Evolutionary conservation across 2,888 invertebrate species (phyloP).

Genomic region (Steromphala cineraria): DNA sequence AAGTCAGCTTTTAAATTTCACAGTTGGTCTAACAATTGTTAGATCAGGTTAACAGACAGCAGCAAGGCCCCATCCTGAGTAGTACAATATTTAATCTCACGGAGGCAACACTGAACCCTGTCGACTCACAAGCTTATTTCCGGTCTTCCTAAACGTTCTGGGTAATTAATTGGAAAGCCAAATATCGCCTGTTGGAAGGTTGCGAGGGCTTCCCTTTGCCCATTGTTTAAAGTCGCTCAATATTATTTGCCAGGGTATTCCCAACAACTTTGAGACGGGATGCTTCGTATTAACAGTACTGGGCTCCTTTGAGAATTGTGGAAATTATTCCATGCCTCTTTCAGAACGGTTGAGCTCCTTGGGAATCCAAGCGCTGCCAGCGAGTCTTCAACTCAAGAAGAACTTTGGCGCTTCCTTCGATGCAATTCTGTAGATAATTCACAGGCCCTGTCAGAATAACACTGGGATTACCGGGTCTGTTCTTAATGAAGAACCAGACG

Average conservation of each 20-base stretch:
- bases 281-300: background rate
- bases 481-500: background rate
- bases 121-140: background rate
- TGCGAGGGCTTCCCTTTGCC: background rate
- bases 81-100: conserved; percentile 1
- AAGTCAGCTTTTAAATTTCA: background rate
- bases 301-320: background rate
- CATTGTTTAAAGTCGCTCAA: background rate
- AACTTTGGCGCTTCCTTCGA: background rate
- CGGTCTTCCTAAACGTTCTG: background rate
- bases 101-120: background rate
- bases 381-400: background rate
- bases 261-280: background rate
- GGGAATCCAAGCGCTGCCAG: background rate
- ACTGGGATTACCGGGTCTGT: background rate
- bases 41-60: background rate
- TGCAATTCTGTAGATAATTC: background rate
- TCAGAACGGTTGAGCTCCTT: background rate
- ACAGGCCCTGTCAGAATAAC: background rate
- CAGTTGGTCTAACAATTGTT: background rate
- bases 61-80: background rate
- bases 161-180: conserved; percentile 8
- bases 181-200: background rate
- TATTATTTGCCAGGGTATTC: background rate
- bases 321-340: background rate